Percentiles rank a stretch among this genome's conserved stretches.
Conservation (phyloP, 2,113 vertebrate genomes). For the Edolisoma coerulescens region DNA sequence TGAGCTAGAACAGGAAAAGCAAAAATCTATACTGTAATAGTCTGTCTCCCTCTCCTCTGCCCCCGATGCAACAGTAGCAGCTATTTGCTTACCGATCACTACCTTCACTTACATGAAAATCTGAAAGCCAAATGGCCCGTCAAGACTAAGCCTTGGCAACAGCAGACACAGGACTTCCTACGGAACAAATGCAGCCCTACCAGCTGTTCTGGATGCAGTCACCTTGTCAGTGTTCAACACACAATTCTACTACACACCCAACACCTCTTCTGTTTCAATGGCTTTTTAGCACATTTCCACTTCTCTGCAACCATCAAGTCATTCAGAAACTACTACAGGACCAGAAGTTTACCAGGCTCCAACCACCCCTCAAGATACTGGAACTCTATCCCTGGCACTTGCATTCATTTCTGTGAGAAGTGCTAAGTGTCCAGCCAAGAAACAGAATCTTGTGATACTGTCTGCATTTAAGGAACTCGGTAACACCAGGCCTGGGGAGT, state of each 20-base stretch:
- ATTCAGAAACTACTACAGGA: not conserved
- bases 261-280: not conserved
- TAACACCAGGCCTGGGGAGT: not conserved
- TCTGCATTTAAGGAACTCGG: not conserved
- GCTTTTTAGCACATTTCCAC: not conserved
- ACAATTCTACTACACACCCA: not conserved
- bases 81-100: not conserved
- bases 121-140: not conserved
- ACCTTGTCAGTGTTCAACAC: not conserved
- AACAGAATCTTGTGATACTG: not conserved
- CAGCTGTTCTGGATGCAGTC: not conserved
- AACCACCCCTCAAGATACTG: not conserved
- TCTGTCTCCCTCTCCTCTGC: not conserved
- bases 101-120: not conserved
- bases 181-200: not conserved
- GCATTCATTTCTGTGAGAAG: not conserved
- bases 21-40: not conserved
- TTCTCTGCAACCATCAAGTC: not conserved
- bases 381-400: not conserved
- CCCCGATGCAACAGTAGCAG: not conserved
- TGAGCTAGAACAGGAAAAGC: not conserved
- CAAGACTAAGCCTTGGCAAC: not conserved
- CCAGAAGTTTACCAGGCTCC: not conserved
- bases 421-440: not conserved
- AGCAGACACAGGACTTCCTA: not conserved